Conservation (phyloP, 2,797 vertebrate genomes). For the Fratercula arctica region DNA sequence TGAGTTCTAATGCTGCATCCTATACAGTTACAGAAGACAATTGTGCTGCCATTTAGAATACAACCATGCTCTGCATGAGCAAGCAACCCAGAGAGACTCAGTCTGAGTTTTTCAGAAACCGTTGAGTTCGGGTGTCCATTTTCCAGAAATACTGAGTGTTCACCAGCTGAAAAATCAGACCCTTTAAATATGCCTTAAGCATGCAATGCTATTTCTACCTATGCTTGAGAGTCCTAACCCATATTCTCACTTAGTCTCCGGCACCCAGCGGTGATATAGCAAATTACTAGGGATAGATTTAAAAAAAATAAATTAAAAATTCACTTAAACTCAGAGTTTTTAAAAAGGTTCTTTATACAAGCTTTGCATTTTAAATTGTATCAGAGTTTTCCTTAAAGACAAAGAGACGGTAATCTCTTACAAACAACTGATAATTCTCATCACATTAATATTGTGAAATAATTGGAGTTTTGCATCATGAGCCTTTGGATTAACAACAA, state of each 20-base stretch:
- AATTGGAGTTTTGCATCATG: neutral
- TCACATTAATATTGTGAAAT: neutral
- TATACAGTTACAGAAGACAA: conserved; percentile 13
- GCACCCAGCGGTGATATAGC: neutral
- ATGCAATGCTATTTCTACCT: neutral
- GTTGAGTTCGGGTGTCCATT: neutral
- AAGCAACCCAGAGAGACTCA: neutral
- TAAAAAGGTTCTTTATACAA: neutral
- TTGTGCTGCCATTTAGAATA: neutral
- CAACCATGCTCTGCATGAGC: neutral
- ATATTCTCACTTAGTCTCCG: neutral
- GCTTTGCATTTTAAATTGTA: neutral
- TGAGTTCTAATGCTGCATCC: neutral
- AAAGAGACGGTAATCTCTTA: neutral
- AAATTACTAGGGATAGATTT: neutral
- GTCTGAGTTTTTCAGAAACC: neutral
- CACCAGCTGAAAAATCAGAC: neutral
- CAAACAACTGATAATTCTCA: neutral
- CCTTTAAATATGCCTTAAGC: neutral
- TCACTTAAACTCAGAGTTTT: neutral
- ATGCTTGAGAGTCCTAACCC: neutral
- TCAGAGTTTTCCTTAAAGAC: neutral
- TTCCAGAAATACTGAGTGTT: neutral
- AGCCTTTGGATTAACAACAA: neutral
- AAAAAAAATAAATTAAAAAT: neutral